Evolutionary conservation across 2,113 vertebrate genomes (phyloP).

Genomic region (Microtus ochrogaster): DNA sequence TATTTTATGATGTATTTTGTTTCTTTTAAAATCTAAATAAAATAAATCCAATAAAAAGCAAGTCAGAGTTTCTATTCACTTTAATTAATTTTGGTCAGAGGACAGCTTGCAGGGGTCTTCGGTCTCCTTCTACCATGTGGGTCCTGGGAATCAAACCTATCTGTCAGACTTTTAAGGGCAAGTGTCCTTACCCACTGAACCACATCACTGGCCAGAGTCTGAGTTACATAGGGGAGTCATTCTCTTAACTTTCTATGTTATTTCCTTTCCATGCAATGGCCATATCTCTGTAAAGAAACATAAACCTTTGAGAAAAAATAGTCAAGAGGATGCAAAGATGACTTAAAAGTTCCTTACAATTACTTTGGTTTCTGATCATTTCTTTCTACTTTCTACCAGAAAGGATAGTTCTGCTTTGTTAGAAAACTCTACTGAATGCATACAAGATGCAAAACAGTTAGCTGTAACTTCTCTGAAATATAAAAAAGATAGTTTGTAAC

Average conservation of each 20-base stretch:
- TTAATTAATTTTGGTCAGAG: background rate
- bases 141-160: background rate
- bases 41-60: background rate
- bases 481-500: slow-evolving; percentile 51
- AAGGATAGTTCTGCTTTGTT: background rate
- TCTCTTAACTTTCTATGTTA: background rate
- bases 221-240: background rate
- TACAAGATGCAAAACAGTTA: background rate
- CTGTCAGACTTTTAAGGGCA: background rate
- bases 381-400: background rate
- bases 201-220: background rate
- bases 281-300: background rate
- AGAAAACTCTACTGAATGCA: slow-evolving; percentile 16
- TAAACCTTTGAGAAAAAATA: background rate
- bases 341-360: slow-evolving; percentile 22
- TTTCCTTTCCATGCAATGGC: background rate
- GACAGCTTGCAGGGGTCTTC: background rate
- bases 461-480: slow-evolving; percentile 41
- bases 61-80: background rate
- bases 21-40: slow-evolving; percentile 6
- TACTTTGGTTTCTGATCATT: slow-evolving; percentile 17
- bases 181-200: background rate
- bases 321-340: slow-evolving; percentile 16
- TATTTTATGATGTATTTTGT: background rate
- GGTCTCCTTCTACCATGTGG: background rate